These are phyloP conservation scores for Pteria penguin DNA, from an alignment of 2,888 invertebrate genomes.

Conservation along the genomic window DNA sequence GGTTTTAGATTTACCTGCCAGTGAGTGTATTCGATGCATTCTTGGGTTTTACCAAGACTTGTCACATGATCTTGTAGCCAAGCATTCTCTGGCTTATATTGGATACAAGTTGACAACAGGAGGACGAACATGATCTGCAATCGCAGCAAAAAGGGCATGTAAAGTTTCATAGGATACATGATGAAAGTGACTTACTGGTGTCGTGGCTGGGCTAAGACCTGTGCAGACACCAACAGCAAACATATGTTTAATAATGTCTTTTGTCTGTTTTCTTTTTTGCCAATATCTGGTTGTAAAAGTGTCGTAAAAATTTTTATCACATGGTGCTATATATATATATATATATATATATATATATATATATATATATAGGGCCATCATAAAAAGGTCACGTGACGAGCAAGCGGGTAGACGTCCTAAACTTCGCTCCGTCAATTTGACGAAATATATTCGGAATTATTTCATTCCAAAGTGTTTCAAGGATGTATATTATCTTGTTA, in stretches of 20 bases:
- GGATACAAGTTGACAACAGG: not conserved
- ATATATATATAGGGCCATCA: no score
- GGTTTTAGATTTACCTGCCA: not conserved
- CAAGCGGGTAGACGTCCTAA: no score
- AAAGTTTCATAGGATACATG: not conserved
- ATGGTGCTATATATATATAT: no score
- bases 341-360: not conserved
- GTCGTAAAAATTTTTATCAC: no score
- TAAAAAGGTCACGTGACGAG: no score
- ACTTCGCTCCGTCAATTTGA: no score
- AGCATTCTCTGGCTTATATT: constrained; percentile 1
- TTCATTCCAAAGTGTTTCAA: no score
- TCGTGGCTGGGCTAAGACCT: constrained; percentile 2
- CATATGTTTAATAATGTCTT: no score
- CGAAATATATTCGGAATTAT: no score
- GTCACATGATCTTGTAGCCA: not conserved
- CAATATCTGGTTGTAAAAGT: no score
- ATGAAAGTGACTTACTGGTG: not conserved
- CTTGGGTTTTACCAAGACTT: not conserved
- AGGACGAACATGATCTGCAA: not conserved
- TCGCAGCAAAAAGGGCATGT: not conserved
- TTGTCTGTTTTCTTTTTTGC: no score
- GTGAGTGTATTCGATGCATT: not conserved
- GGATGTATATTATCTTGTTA: no score
- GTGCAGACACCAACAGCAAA: not conserved